A percentile compares a stretch with the other conserved stretches of the same genome.
These are phyloP conservation scores for Micrasema longulum DNA, from an alignment of 1,140 invertebrate species.

Conservation along the genomic window DNA sequence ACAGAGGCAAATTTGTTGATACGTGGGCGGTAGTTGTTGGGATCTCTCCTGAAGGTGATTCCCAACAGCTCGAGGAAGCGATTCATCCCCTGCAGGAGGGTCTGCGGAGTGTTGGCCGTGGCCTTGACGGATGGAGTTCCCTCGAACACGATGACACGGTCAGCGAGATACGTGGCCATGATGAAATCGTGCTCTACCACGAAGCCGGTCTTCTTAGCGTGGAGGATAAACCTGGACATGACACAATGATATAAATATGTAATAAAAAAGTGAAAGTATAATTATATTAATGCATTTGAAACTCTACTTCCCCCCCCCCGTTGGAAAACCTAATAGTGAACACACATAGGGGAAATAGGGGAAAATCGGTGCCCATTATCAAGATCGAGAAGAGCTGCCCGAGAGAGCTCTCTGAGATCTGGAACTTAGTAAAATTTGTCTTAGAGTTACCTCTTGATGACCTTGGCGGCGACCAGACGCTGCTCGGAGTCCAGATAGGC, in stretches of 20 bases:
- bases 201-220: conserved; percentile 99
- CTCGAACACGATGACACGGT: conserved; percentile 99
- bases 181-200: conserved; percentile 99
- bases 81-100: conserved; percentile 97
- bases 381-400: too few relatives aligned
- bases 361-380: too few relatives aligned
- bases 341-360: too few relatives aligned
- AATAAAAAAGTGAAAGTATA: too few relatives aligned
- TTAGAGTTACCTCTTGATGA: conserved; percentile 89
- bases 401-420: too few relatives aligned
- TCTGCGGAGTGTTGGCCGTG: conserved; percentile 92
- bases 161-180: conserved; percentile 99
- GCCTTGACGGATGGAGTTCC: conserved; percentile 91
- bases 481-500: conserved; percentile 99
- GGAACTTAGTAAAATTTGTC: too few relatives aligned
- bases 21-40: conserved; percentile 97
- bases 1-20: conserved; percentile 98
- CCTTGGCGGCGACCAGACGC: conserved; percentile 99
- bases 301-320: too few relatives aligned
- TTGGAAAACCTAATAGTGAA: too few relatives aligned
- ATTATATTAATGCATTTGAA: too few relatives aligned
- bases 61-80: conserved; percentile 95
- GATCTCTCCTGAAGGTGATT: conserved; percentile 98
- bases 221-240: conserved; percentile 94
- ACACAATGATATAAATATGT: neutral